Conservation (phyloP, 2,797 vertebrate genomes). For the Poecilia velifera region DNA sequence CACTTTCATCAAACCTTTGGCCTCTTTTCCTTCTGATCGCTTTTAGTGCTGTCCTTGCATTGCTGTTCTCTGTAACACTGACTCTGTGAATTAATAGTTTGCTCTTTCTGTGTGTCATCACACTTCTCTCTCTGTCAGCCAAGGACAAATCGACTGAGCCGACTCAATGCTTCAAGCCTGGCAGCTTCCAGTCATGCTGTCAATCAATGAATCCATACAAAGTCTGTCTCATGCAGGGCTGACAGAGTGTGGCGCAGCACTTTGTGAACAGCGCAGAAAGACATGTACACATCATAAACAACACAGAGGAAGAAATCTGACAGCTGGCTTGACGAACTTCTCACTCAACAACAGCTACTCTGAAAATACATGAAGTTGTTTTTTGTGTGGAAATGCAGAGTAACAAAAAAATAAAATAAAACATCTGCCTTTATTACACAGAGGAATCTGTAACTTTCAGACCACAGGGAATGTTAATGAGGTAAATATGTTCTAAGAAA, state of each 20-base stretch:
- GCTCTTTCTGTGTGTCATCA: conserved; percentile 71
- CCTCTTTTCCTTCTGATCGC: conserved; percentile 22
- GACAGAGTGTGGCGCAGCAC: conserved; percentile 67
- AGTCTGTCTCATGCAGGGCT: conserved; percentile 44
- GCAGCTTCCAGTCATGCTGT: conserved; percentile 75
- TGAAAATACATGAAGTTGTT: conserved; percentile 21
- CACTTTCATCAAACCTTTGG: conserved; percentile 21
- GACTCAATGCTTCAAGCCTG: conserved; percentile 68
- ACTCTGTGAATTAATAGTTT: conserved; percentile 66
- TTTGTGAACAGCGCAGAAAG: conserved; percentile 62
- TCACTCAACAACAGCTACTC: conserved; percentile 5
- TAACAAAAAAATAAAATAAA: neutral
- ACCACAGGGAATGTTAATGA: neutral
- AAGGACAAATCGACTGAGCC: conserved; percentile 76
- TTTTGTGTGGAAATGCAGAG: conserved; percentile 13
- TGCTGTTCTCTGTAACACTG: conserved; percentile 45
- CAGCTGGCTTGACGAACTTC: conserved; percentile 31
- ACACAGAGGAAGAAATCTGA: conserved; percentile 20
- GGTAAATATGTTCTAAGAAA: neutral
- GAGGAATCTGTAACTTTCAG: neutral
- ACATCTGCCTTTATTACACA: neutral
- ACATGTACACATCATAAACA: conserved; percentile 30
- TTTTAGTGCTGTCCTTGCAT: conserved; percentile 28
- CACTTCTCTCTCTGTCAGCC: conserved; percentile 64
- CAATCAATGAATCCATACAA: conserved; percentile 79